Base-by-base conservation (phyloP, 2,888 invertebrate species). In the Nezara viridula region DNA sequence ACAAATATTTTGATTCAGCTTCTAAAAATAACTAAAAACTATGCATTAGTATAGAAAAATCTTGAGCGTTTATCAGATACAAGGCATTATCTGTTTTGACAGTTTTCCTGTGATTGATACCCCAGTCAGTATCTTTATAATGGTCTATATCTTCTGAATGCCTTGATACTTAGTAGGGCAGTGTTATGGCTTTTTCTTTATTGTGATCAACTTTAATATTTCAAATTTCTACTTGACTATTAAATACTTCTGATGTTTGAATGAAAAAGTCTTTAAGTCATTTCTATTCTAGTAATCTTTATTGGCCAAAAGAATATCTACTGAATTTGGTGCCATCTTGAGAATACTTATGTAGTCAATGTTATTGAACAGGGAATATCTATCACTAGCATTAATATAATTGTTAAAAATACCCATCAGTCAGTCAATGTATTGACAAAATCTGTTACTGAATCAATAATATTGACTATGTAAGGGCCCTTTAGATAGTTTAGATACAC, bases 51-150 rank as follows among this genome's bases (percentile, higher is more conserved):
- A 1, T 32, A n/a, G 21, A 37, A 73, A 37, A 32, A 73, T 73
- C 66, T 73, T 37, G 37, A 37, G 66, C 7, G 37, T 73, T 73
- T 73, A 32, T 73, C 66, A 73, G 32, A 73, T 73, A 73, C 66
- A 73, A 37, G 37, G 66, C 37, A 37, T 37, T 73, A 73, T 73
- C 66, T 37, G 66, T 73, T 73, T 73, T 9, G 66, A 73, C 19
- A 73, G 66, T 6, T 73, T 73, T 73, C 66, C 37, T 73, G 32
- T 32, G 66, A 73, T 73, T 73, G 66, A 37, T 73, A 73, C 24
- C 19, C 37, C 21, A 19, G 19, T 21, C 66, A 73, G 66, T 73
- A 73, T 73, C 66, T 73, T 73, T 73, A 37, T 73, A 21, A 19
- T 37, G 66, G 37, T 32, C 32, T 37, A 37, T 73, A 73, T 73